Conservation (phyloP, 1,140 invertebrate genomes). For the Aphelinus atriplicis region DNA sequence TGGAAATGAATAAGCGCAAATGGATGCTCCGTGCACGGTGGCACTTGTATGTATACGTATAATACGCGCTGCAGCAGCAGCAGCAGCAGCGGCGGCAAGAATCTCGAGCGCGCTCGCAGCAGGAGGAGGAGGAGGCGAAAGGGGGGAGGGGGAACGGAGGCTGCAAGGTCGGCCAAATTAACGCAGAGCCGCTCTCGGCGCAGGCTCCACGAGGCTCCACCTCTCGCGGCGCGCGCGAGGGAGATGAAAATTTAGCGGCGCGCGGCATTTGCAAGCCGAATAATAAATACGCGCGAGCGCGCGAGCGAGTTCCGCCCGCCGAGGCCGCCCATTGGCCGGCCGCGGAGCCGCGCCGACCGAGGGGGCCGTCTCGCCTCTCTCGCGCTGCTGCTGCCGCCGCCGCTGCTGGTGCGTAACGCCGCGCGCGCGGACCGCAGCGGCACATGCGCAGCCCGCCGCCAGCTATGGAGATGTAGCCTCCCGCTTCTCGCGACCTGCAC, state of each 20-base stretch:
- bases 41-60: no score
- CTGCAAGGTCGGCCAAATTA: no score
- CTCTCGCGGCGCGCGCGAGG: slow-evolving; percentile 26
- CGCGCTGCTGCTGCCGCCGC: not conserved
- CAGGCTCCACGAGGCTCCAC: slow-evolving; percentile 18
- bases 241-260: slow-evolving; percentile 55
- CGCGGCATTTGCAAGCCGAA: slow-evolving; percentile 66
- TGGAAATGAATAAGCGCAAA: no score
- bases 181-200: no score
- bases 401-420: no score
- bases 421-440: no score
- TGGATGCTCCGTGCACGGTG: no score
- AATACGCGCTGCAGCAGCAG: no score
- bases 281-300: slow-evolving; percentile 63
- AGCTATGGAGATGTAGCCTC: not conserved
- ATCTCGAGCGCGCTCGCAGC: not conserved
- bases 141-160: not conserved
- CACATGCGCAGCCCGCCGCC: no score
- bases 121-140: not conserved
- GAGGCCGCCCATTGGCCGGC: slow-evolving; percentile 63
- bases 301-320: slow-evolving; percentile 62
- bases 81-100: no score
- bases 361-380: slow-evolving; percentile 38
- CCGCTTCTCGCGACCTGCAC: not conserved
- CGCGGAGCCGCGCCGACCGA: slow-evolving; percentile 26